Evolutionary conservation across 2,888 invertebrate genomes (phyloP).

Genomic region (Drosophila anomalata): DNA sequence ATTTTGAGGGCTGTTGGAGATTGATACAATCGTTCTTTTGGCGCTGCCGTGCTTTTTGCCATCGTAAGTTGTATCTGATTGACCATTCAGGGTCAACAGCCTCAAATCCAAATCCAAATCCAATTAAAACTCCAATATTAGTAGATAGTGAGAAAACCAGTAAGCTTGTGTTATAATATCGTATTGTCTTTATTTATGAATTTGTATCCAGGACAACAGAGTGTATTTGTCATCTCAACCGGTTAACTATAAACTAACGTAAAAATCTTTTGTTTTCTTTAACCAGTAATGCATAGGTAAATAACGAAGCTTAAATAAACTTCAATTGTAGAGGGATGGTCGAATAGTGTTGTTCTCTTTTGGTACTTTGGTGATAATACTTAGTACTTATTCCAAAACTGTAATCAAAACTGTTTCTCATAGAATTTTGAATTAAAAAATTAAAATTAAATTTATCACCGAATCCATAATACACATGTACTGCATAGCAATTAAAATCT

Average conservation of each 20-base stretch:
- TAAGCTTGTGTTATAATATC: slow-evolving; percentile 46
- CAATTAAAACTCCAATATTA: slow-evolving; percentile 43
- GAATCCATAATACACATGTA: slow-evolving; percentile 5
- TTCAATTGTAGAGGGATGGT: slow-evolving; percentile 33
- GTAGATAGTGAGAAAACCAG: slow-evolving; percentile 55
- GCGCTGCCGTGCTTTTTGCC: slow-evolving; percentile 83
- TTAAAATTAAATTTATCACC: slow-evolving; percentile 2
- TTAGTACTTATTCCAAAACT: slow-evolving; percentile 14
- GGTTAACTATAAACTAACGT: slow-evolving; percentile 37
- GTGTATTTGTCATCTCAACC: slow-evolving; percentile 41
- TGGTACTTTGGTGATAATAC: not conserved
- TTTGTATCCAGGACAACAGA: slow-evolving; percentile 39
- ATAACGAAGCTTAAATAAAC: slow-evolving; percentile 31
- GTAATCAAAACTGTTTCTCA: slow-evolving; percentile 19
- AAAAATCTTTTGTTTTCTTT: slow-evolving; percentile 34
- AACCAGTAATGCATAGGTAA: slow-evolving; percentile 39
- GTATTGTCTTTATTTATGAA: slow-evolving; percentile 40
- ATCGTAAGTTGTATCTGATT: slow-evolving; percentile 82
- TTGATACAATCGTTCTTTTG: slow-evolving; percentile 83
- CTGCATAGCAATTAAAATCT: slow-evolving; percentile 8
- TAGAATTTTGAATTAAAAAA: slow-evolving; percentile 17
- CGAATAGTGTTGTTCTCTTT: slow-evolving; percentile 25
- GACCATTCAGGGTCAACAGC: slow-evolving; percentile 50
- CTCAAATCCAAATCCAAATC: slow-evolving; percentile 59
- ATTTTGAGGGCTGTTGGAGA: slow-evolving; percentile 84